phyloP scores from a whole-genome alignment of 2,888 invertebrate species.

The Drosophila monieri region DNA sequence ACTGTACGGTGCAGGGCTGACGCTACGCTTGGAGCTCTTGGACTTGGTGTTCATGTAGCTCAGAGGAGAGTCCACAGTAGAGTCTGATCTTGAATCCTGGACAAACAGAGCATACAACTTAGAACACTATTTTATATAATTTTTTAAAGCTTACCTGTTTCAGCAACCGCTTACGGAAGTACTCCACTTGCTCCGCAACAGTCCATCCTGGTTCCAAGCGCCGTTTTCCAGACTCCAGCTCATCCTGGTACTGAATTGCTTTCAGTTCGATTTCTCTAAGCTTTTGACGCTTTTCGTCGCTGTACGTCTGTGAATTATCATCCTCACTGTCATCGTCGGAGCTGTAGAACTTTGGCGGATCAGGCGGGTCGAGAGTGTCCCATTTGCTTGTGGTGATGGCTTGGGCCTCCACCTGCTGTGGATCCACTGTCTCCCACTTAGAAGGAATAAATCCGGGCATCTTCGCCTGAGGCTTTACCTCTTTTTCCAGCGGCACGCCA shows the following conservation, averaged over 20 bases:
- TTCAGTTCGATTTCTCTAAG: constrained; percentile 97
- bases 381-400: constrained; percentile 95
- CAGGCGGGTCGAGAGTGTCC: constrained; percentile 89
- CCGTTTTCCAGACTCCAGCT: constrained; percentile 93
- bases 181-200: constrained; percentile 93
- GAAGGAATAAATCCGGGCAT: constrained; percentile 93
- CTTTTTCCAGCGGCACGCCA: constrained; percentile 88
- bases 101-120: background rate
- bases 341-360: constrained; percentile 82
- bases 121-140: background rate
- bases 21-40: constrained; percentile 60
- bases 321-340: constrained; percentile 78
- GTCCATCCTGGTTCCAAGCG: constrained; percentile 90
- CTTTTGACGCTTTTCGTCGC: constrained; percentile 89
- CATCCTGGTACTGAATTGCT: constrained; percentile 97
- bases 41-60: constrained; percentile 62
- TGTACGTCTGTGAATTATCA: constrained; percentile 85
- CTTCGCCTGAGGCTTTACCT: constrained; percentile 60
- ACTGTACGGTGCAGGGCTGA: constrained; percentile 61
- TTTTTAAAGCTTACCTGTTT: constrained; percentile 87
- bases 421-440: constrained; percentile 98
- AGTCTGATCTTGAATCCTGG: constrained; percentile 60
- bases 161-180: constrained; percentile 94
- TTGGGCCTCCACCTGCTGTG: constrained; percentile 91
- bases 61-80: constrained; percentile 76